A percentile compares a stretch with the other conserved stretches of the same genome.
phyloP scores from a whole-genome alignment of 1,140 invertebrate genomes.

The Plutomurus gul region DNA sequence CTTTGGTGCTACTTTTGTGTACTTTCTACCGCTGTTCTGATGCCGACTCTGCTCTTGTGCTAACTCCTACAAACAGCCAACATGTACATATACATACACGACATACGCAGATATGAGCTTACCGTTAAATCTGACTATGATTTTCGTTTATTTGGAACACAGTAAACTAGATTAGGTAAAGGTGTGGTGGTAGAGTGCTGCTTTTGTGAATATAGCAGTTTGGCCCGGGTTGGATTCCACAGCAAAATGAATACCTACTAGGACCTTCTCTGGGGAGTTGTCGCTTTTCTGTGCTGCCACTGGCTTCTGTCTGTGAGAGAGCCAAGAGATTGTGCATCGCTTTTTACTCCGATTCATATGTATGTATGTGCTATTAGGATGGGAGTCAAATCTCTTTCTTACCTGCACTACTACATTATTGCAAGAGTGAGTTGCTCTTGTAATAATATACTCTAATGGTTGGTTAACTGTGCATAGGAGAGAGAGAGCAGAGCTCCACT shows the following conservation, averaged over 20 bases:
- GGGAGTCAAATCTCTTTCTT: not conserved
- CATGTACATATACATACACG: too few relatives aligned
- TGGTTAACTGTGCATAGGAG: too few relatives aligned
- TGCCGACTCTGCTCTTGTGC: too few relatives aligned
- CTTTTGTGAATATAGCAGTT: too few relatives aligned
- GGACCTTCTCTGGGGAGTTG: conserved; percentile 2
- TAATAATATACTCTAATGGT: too few relatives aligned
- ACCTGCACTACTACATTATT: not conserved
- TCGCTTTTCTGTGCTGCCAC: not conserved
- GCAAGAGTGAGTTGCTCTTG: not conserved
- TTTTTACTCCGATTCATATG: not conserved
- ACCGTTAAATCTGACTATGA: conserved; percentile 10
- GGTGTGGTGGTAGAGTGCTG: not conserved
- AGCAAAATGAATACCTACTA: not conserved
- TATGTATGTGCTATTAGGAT: not conserved
- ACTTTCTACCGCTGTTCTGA: too few relatives aligned
- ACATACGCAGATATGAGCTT: not conserved
- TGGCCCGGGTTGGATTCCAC: too few relatives aligned
- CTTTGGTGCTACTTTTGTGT: too few relatives aligned
- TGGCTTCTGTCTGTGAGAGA: not conserved
- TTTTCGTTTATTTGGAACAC: not conserved
- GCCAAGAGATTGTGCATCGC: not conserved
- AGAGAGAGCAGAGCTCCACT: not conserved
- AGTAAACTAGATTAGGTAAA: not conserved
- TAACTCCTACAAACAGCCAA: too few relatives aligned